These are phyloP conservation scores for Nemurella pictetii DNA, from an alignment of 2,888 invertebrate species.

Conservation along the genomic window DNA sequence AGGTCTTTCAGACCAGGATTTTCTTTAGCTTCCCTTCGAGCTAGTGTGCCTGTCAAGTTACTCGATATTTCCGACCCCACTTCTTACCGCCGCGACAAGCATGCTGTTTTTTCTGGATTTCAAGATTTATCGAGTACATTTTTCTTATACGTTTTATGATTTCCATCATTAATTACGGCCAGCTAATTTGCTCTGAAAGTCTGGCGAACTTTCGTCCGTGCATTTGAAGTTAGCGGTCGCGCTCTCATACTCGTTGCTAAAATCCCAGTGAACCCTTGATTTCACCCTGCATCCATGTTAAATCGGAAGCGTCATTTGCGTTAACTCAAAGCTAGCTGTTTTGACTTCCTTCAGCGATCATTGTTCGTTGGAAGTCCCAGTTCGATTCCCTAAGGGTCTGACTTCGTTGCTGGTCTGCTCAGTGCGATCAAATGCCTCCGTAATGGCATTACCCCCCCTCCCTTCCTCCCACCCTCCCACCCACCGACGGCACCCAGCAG, in stretches of 20 bases:
- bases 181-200: background rate
- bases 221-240: background rate
- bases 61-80: background rate
- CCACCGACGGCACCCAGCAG: background rate
- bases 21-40: background rate
- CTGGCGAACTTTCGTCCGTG: background rate
- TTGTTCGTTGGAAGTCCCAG: conserved; percentile 1
- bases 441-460: background rate
- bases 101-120: background rate
- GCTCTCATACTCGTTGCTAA: background rate
- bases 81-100: background rate
- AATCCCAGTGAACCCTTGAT: background rate
- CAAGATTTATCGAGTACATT: background rate
- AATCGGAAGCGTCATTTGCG: background rate
- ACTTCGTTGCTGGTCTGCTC: background rate
- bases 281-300: background rate
- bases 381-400: background rate
- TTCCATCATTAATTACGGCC: background rate
- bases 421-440: background rate
- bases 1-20: background rate
- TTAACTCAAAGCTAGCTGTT: background rate
- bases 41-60: background rate
- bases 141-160: background rate
- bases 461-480: background rate
- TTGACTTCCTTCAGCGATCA: background rate